Evolutionary conservation across 2,113 vertebrate species (phyloP), one percentile per base, ranked within the genome.

Genomic region (Pituophis catenifer): DNA sequence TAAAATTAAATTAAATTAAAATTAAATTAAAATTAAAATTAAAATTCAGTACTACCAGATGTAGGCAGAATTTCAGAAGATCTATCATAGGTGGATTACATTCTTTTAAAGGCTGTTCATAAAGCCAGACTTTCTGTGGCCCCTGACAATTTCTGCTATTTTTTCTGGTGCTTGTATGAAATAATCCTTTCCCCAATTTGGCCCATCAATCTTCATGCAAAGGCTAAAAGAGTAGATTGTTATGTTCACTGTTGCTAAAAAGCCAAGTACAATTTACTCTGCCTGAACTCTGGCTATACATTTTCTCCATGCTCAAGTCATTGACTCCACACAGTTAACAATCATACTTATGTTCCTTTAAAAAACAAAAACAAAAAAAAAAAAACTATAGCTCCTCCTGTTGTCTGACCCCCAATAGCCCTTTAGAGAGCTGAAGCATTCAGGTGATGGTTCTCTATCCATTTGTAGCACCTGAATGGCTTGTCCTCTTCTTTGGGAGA

Each of bases 381-480:
- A 62, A 55, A 48, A 44, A 2, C 44, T 1, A 48, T 26, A 24
- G 55, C 4, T 3, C n/a, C 88, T 94, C 58, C 33, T 26, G 19
- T 89, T 89, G 26, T 75, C 26, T 58, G 89, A 91, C 58, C 57
- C 24, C 58, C 55, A 62, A 50, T n/a, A 93, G 92, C 0, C 87
- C 88, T 96, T 93, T 48, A 70, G 1, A 93, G 44, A 6, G 58
- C 58, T 44, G 86, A 86, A 92, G 70, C 92, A 92, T 1, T 86
- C 89, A 86, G 2, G 50, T 21, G 81, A 93, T 89, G 5, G 1
- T 33, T 90, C n/a, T 33, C 15, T 88, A 0, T 9, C 7, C 65
- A 87, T 54, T 29, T 91, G 91, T 90, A 92, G 0, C 89, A 92
- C 2, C 50, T 1, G 89, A 90, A 94, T 23, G 53, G 55, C 48